These are phyloP conservation scores for Macrobrachium rosenbergii DNA, from an alignment of 1,140 invertebrate genomes.

Conservation along the genomic window DNA sequence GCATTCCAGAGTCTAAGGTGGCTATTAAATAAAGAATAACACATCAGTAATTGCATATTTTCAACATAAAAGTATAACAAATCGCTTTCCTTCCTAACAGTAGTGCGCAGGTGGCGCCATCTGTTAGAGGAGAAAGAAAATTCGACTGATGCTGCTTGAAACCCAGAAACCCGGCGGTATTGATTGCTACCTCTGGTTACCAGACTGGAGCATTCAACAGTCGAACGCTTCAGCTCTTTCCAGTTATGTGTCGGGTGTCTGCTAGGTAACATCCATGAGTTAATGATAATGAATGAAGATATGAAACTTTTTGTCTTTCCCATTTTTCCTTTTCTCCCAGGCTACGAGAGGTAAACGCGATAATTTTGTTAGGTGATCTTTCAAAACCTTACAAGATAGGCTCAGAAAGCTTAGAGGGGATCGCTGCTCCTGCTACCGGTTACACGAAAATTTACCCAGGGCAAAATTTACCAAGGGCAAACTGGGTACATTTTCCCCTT, in stretches of 20 bases:
- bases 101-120: slow-evolving; percentile 3
- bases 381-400: too few species aligned
- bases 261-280: neutral
- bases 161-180: slow-evolving; percentile 21
- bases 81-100: too few species aligned
- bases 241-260: neutral
- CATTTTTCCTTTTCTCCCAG: too few species aligned
- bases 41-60: too few species aligned
- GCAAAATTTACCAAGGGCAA: neutral
- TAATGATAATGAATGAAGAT: too few species aligned
- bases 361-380: too few species aligned
- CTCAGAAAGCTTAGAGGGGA: neutral
- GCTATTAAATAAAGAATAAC: too few species aligned
- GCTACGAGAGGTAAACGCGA: too few species aligned
- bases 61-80: too few species aligned
- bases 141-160: slow-evolving; percentile 15
- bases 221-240: slow-evolving; percentile 1
- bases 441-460: slow-evolving; percentile 16
- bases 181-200: slow-evolving; percentile 20
- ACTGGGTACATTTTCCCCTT: slow-evolving; percentile 33
- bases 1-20: too few species aligned
- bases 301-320: too few species aligned
- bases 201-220: neutral
- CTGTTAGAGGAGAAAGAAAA: slow-evolving; percentile 4
- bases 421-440: neutral